Percentiles rank a stretch among this genome's conserved stretches.
Conservation (phyloP, 2,888 invertebrate genomes). For the Fragum whitleyi region DNA sequence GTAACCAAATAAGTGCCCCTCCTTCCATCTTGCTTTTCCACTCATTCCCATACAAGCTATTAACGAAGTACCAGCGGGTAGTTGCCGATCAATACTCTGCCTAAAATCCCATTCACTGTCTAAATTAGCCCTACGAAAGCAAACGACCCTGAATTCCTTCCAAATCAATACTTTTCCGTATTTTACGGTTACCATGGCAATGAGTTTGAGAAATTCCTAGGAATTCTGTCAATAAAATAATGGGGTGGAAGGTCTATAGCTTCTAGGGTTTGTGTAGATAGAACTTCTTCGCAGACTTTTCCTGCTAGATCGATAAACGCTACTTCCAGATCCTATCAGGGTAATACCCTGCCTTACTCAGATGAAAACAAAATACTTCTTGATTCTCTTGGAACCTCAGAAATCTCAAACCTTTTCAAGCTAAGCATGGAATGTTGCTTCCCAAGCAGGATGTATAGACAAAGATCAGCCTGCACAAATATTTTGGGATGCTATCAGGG, state of each 20-base stretch:
- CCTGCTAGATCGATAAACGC: neutral
- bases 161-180: constrained; percentile 48
- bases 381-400: neutral
- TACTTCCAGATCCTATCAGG: neutral
- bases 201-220: constrained; percentile 37
- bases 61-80: constrained; percentile 55
- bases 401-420: too few species aligned
- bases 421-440: too few species aligned
- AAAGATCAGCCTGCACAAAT: too few species aligned
- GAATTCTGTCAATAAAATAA: constrained; percentile 46
- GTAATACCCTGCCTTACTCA: neutral
- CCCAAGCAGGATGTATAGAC: too few species aligned
- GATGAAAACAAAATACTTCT: neutral
- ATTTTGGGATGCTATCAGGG: too few species aligned
- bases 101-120: constrained; percentile 55
- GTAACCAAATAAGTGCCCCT: constrained; percentile 11
- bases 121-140: constrained; percentile 49
- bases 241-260: constrained; percentile 44
- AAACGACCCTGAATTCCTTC: constrained; percentile 51
- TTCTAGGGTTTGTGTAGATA: constrained; percentile 5
- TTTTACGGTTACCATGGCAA: constrained; percentile 55
- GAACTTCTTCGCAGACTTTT: neutral
- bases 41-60: constrained; percentile 1
- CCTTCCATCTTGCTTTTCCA: neutral
- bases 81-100: constrained; percentile 54